These are phyloP conservation scores for Gymnarchus niloticus DNA, from an alignment of 2,113 vertebrate species.

Conservation along the genomic window DNA sequence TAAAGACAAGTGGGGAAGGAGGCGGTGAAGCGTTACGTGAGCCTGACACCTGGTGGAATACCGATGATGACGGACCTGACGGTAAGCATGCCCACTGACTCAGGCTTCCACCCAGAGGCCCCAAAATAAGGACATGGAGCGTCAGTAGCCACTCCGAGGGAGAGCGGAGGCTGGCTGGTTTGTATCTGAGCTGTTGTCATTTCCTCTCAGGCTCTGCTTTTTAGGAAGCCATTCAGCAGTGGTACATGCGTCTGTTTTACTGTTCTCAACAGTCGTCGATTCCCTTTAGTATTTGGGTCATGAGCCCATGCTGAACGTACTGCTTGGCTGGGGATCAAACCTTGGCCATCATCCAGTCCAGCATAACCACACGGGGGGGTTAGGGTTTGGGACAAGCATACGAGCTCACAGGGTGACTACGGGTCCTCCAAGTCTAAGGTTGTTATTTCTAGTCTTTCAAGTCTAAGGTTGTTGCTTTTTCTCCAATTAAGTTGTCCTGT, in stretches of 20 bases:
- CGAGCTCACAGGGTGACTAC: background rate
- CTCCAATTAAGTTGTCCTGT: background rate
- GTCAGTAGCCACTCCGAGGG: background rate
- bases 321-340: background rate
- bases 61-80: background rate
- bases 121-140: background rate
- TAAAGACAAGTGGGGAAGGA: background rate
- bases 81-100: background rate
- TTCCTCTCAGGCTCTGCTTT: background rate
- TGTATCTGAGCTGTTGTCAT: background rate
- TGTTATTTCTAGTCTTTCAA: background rate
- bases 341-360: background rate
- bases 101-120: background rate
- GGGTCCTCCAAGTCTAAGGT: background rate
- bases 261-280: background rate
- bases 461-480: background rate
- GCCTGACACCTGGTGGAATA: too few relatives aligned
- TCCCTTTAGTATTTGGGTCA: background rate
- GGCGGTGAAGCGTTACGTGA: background rate
- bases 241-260: background rate
- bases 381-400: background rate
- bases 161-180: background rate
- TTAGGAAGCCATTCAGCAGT: background rate
- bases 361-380: background rate
- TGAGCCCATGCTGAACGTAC: background rate